Evolutionary conservation across 2,113 vertebrate genomes (phyloP).

Genomic region (Cygnus atratus): DNA sequence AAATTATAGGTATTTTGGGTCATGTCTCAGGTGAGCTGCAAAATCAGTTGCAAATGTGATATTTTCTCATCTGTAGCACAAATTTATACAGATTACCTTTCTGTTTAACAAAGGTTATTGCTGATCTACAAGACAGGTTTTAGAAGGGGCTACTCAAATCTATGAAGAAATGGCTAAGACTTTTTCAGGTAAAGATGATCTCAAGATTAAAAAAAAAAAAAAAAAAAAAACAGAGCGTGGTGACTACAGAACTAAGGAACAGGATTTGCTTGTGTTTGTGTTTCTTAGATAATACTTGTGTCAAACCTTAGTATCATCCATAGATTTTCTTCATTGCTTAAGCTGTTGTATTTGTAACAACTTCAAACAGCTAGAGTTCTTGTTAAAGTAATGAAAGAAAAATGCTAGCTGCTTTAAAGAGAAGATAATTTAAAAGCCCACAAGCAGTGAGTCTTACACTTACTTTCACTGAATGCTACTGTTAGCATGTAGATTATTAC

Average conservation of each 20-base stretch:
- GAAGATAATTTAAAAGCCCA: background rate
- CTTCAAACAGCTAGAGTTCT: background rate
- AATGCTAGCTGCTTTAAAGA: background rate
- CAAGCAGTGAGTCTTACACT: background rate
- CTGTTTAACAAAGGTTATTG: background rate
- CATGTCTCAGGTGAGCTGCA: background rate
- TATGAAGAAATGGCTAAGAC: background rate
- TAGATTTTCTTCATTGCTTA: background rate
- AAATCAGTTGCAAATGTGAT: background rate
- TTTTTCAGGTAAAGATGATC: background rate
- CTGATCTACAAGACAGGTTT: background rate
- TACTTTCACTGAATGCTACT: background rate
- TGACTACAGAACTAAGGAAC: background rate
- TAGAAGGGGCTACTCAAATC: background rate
- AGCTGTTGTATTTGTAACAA: background rate
- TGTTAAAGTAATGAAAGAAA: background rate
- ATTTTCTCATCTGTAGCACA: background rate
- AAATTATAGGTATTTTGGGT: background rate
- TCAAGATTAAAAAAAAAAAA: background rate
- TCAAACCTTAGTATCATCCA: background rate
- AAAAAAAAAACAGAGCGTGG: background rate
- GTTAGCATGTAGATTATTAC: background rate
- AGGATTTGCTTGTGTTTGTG: background rate
- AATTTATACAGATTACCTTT: background rate
- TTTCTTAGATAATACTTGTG: background rate